Evolutionary conservation across 2,888 invertebrate species (phyloP).

Genomic region (Entomobrya multifasciata): DNA sequence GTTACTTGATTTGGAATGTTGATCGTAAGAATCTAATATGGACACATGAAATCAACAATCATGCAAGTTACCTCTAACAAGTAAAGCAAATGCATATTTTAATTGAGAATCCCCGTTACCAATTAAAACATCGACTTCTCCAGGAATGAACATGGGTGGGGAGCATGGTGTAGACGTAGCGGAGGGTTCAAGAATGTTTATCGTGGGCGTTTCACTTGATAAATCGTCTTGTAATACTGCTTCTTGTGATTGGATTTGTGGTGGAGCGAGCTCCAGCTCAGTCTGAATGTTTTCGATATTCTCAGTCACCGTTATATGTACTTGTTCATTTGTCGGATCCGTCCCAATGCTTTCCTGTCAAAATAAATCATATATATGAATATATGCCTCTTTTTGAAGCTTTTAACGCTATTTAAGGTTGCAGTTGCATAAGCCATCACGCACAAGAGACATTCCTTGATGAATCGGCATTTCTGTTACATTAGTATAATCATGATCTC

Average conservation of each 20-base stretch:
- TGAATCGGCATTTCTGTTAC: conserved; percentile 23
- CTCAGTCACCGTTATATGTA: not conserved
- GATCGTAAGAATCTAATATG: conserved; percentile 17
- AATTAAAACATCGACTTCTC: conserved; percentile 45
- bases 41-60: not conserved
- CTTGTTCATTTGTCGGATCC: not conserved
- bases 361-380: too few species aligned
- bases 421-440: too few species aligned
- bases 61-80: not conserved
- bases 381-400: too few species aligned
- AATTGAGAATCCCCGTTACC: too few species aligned
- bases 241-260: too few species aligned
- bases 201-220: not conserved
- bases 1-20: not conserved
- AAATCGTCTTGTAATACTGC: not conserved
- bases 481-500: conserved; percentile 60
- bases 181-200: conserved; percentile 28
- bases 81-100: too few species aligned
- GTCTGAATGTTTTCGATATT: not conserved
- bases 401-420: too few species aligned
- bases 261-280: too few species aligned
- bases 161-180: conserved; percentile 37
- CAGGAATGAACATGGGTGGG: not conserved
- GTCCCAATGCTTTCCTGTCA: not conserved
- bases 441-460: not conserved